A percentile compares a stretch with the other conserved stretches of the same genome.
Evolutionary conservation across 2,113 vertebrate genomes (phyloP).

Genomic region (Mugil cephalus): DNA sequence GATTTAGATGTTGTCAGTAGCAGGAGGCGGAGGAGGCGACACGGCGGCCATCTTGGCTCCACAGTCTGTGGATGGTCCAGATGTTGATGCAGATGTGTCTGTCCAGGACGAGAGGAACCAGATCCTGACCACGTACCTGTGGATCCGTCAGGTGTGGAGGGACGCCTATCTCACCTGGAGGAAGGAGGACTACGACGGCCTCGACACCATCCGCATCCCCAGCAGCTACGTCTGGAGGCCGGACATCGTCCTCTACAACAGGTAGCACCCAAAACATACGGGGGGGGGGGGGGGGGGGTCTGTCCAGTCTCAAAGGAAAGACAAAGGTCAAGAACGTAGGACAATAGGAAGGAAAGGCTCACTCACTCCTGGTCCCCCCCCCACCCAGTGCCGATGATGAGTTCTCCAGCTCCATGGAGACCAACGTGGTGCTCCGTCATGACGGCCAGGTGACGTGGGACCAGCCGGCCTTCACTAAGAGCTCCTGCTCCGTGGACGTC

Average conservation of each 20-base stretch:
- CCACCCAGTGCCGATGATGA: slow-evolving; percentile 86
- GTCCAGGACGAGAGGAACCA: slow-evolving; percentile 82
- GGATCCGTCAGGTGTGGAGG: slow-evolving; percentile 92
- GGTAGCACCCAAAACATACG: no score
- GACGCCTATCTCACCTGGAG: slow-evolving; percentile 91
- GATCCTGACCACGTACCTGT: slow-evolving; percentile 87
- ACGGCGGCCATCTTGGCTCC: no score
- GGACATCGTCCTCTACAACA: slow-evolving; percentile 94
- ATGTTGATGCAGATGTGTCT: background rate
- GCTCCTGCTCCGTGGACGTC: slow-evolving; percentile 93
- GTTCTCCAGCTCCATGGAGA: slow-evolving; percentile 89
- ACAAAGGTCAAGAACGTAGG: no score
- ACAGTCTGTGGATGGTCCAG: no score
- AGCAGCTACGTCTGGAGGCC: slow-evolving; percentile 93
- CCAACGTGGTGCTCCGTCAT: slow-evolving; percentile 89
- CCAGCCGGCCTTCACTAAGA: slow-evolving; percentile 92
- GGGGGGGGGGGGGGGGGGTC: no score
- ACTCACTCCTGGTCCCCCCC: background rate
- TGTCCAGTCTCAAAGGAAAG: no score
- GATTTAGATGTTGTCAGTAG: no score
- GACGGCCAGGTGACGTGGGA: slow-evolving; percentile 91
- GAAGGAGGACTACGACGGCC: slow-evolving; percentile 88
- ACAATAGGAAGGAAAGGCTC: no score
- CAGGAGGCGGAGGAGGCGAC: no score
- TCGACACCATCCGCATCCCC: slow-evolving; percentile 91